A percentile compares a stretch with the other conserved stretches of the same genome.
phyloP scores from a whole-genome alignment of 2,888 invertebrate genomes.

The Pyrrhosoma nymphula region DNA sequence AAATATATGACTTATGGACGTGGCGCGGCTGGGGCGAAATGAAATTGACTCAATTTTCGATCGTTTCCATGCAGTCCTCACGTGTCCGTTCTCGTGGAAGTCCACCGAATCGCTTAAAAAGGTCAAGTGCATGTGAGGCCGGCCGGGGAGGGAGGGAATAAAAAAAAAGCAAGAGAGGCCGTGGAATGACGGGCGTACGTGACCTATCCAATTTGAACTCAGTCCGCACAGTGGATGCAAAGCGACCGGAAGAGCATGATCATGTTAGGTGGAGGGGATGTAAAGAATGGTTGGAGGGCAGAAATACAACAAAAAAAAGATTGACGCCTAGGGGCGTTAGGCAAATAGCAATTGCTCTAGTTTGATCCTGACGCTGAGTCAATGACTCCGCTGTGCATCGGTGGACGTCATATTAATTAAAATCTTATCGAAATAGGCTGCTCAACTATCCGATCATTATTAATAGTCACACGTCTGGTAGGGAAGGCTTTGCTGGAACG shows the following conservation, averaged over 20 bases:
- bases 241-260: background rate
- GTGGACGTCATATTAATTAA: too few relatives aligned
- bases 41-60: slow-evolving; percentile 20
- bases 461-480: too few relatives aligned
- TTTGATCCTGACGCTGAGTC: background rate
- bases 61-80: background rate
- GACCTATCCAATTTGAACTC: slow-evolving; percentile 28
- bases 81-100: background rate
- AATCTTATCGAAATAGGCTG: too few relatives aligned
- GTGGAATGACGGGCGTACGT: background rate
- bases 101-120: background rate
- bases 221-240: background rate
- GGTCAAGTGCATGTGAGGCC: background rate
- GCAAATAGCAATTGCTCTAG: background rate
- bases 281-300: background rate
- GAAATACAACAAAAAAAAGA: background rate
- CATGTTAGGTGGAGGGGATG: background rate
- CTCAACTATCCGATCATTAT: too few relatives aligned
- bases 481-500: too few relatives aligned
- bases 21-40: background rate
- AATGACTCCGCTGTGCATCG: too few relatives aligned
- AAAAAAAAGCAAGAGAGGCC: background rate
- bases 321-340: background rate
- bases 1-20: background rate
- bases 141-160: background rate